A percentile compares a stretch with the other conserved stretches of the same genome.
Evolutionary conservation across 2,797 vertebrate genomes (phyloP).

Genomic region (Sparidentex hasta): DNA sequence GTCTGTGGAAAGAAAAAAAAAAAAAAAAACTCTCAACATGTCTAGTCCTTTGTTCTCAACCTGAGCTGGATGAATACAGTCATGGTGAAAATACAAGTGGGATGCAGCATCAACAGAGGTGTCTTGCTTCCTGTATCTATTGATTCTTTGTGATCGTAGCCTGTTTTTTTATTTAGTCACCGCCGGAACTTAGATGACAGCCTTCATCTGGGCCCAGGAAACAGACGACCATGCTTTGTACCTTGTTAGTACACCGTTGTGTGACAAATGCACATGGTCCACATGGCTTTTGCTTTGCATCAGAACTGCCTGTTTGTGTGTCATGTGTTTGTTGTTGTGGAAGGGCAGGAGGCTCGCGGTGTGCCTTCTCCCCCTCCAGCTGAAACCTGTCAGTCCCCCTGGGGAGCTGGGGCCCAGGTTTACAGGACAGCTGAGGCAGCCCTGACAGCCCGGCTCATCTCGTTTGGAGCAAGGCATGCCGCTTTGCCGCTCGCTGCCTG

Average conservation of each 20-base stretch:
- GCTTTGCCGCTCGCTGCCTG: slow-evolving; percentile 77
- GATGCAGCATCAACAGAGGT: slow-evolving; percentile 68
- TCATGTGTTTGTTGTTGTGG: slow-evolving; percentile 84
- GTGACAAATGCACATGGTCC: slow-evolving; percentile 79
- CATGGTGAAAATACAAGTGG: slow-evolving; percentile 63
- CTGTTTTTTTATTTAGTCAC: slow-evolving; percentile 66
- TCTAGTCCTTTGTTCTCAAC: slow-evolving; percentile 73
- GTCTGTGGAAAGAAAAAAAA: slow-evolving; percentile 34
- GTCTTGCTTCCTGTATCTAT: slow-evolving; percentile 68
- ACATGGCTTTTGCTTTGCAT: slow-evolving; percentile 74
- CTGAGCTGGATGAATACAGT: slow-evolving; percentile 71
- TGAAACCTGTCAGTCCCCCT: slow-evolving; percentile 85
- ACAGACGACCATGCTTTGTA: slow-evolving; percentile 68
- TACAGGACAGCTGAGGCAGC: slow-evolving; percentile 83
- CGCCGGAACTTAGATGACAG: slow-evolving; percentile 65
- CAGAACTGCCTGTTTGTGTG: slow-evolving; percentile 69
- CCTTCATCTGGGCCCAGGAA: slow-evolving; percentile 65
- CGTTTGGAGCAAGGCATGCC: slow-evolving; percentile 80
- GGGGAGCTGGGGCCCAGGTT: slow-evolving; percentile 77
- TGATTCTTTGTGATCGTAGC: slow-evolving; percentile 67
- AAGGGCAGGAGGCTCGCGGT: slow-evolving; percentile 75
- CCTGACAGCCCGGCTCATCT: slow-evolving; percentile 86
- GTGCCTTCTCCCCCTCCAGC: slow-evolving; percentile 85
- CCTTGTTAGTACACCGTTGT: slow-evolving; percentile 74
- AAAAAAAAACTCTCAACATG: slow-evolving; percentile 46